These are phyloP conservation scores for Strigamia maritima DNA, from an alignment of 2,888 invertebrate genomes.

Conservation along the genomic window DNA sequence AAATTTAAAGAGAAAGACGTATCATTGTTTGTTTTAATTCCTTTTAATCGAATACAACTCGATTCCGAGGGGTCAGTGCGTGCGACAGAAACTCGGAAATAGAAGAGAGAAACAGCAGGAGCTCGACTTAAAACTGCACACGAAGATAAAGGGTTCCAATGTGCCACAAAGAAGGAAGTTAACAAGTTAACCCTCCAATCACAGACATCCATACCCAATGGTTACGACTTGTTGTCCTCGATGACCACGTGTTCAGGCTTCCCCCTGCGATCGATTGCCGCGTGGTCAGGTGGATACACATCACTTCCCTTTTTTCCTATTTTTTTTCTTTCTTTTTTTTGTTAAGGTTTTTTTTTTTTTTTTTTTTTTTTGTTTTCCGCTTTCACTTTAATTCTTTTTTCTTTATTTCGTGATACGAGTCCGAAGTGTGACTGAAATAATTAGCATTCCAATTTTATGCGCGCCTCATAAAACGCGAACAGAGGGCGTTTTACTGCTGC, in stretches of 20 bases:
- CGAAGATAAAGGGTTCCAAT: neutral
- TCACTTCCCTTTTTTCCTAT: constrained; percentile 23
- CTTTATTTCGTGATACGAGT: constrained; percentile 23
- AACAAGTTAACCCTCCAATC: constrained; percentile 13
- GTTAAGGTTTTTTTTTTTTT: neutral
- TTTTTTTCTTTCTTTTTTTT: neutral
- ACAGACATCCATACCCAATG: constrained; percentile 24
- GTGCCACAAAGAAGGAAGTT: neutral
- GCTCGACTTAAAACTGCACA: neutral
- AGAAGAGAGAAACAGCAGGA: neutral
- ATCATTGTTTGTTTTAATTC: neutral
- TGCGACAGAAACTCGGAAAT: neutral
- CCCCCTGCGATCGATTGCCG: constrained; percentile 8
- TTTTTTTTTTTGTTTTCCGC: constrained; percentile 3
- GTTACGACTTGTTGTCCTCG: constrained; percentile 27
- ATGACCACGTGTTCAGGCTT: constrained; percentile 17
- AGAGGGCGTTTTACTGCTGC: constrained; percentile 38
- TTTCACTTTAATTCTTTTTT: constrained; percentile 32
- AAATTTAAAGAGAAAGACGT: neutral
- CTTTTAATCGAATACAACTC: neutral
- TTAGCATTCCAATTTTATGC: constrained; percentile 40
- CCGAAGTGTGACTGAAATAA: constrained; percentile 39
- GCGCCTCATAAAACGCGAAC: constrained; percentile 37
- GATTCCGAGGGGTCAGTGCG: neutral
- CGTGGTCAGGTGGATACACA: constrained; percentile 24